Evolutionary conservation across 2,888 invertebrate genomes (phyloP), one percentile per base, ranked within the genome.

Genomic region (Cheilosia vernalis): DNA sequence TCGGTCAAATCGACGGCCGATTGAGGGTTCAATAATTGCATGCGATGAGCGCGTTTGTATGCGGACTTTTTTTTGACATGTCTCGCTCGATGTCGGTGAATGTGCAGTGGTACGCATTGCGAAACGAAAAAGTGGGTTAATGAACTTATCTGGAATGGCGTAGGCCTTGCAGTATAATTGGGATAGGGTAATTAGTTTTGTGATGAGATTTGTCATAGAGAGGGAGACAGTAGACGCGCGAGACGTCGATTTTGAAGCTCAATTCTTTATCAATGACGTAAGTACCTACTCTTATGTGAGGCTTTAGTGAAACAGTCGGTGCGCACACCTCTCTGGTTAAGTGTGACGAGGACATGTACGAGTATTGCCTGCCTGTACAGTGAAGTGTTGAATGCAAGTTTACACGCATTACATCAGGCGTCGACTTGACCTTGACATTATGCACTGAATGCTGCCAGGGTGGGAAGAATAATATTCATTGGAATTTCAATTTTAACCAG

Each of bases 1-100:
- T 56, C 67, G 79, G 80, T 74, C 80, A 79, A 84, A 70, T 80
- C 69, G 79, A 79, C 67, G 73, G 79, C 33, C 79, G 64, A 84
- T 84, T 40, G 69, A 58, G 70, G 58, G 73, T 79, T 83, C 73
- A 58, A 73, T 83, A 47, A n/a, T 13, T 15, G 55, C 61, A 53
- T 33, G 61, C 44, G 72, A 63, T 61, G 61, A 72, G 72, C 61
- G 9, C 33, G 49, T 55, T 19, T 37, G 40, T 24, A n/a, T 49
- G 17, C 40, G 60, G 17, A 10, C 51, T 17, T 51, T 49, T 49
- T 33, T 42, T 42, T 42, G 51, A 13, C 37, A 64, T 15, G 53
- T 64, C 64, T 55, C 42, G 40, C 6, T 33, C 10, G 53, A 21
- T 17, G 17, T 7, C 49, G 5, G 37, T 33, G 47, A 21, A 49